Evolutionary conservation across 1,140 invertebrate species (phyloP), one percentile per base, ranked within the genome.

Genomic region (Papilio dardanus): DNA sequence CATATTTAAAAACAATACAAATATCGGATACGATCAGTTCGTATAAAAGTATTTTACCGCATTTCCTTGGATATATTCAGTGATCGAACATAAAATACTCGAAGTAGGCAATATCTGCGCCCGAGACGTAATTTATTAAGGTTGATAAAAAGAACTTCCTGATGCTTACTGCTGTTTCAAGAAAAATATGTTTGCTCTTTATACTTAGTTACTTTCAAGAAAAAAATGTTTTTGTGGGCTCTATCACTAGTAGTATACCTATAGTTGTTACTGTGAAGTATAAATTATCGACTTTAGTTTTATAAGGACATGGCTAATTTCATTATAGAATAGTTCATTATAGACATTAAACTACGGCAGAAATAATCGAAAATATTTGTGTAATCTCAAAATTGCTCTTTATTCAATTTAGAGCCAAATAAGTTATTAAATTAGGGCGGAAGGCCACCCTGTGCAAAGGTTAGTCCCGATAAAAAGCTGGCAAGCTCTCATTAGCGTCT

Each of bases 401-500:
- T 0, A 31, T 33, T 33, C 5, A 33, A 30, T 66, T 21, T 16
- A 31, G 4, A 66, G 16, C 21, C 14, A 66, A 19, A 66, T 66
- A 66, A 12, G n/a, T 35, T 19, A 10, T 66, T 33, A 19, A 66
- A 66, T 66, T n/a, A 35, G 65, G 30, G 16, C 14, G 35, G 16
- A 14, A 16, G 31, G 14, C 31, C 65, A 16, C n/a, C 65, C 35
- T 40, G 31, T n/a, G 10, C 33, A 68, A n/a, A 31, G 69, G 42
- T 71, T 71, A 71, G 3, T 71, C 69, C 69, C 24, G 28, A 71
- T 71, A 77, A 75, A 76, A 87, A 86, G 81, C 84, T 85, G 82
- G 86, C 81, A 82, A 77, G 82, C 80, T 82, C 84, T 91, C 87
- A 90, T 89, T 92, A 90, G 87, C 86, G 86, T 78, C 85, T 92